Evolutionary conservation across 2,113 vertebrate genomes (phyloP).

Genomic region (Alces alces): DNA sequence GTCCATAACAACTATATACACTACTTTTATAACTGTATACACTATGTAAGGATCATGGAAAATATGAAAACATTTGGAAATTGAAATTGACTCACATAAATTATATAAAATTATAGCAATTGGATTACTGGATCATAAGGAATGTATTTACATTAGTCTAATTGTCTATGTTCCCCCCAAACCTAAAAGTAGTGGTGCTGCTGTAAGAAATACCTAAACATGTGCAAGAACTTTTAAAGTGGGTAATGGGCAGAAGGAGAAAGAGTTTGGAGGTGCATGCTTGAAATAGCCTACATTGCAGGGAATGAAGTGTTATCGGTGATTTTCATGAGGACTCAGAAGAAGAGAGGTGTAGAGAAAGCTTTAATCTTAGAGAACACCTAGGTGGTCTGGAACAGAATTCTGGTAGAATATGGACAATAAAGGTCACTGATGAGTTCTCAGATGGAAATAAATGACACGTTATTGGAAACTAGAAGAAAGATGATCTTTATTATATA

Average conservation of each 20-base stretch:
- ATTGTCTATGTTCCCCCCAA: not conserved
- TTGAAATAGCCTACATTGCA: not conserved
- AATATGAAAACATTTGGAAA: not conserved
- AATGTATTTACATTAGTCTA: not conserved
- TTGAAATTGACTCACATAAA: not conserved
- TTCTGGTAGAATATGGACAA: not conserved
- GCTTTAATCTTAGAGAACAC: not conserved
- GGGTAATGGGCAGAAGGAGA: not conserved
- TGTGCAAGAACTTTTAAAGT: not conserved
- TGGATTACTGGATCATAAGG: not conserved
- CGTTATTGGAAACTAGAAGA: not conserved
- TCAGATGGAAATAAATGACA: not conserved
- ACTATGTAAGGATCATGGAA: not conserved
- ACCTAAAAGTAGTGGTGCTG: not conserved
- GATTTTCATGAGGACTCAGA: not conserved
- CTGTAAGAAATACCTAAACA: not conserved
- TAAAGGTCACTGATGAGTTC: not conserved
- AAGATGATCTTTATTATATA: not conserved
- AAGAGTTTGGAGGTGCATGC: not conserved
- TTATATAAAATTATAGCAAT: not conserved
- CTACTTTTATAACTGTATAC: not conserved
- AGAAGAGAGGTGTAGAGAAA: not conserved
- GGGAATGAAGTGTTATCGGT: not conserved
- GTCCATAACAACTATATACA: not conserved
- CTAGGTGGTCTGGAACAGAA: not conserved